phyloP scores from a whole-genome alignment of 2,888 invertebrate species.

The Perdita meconis region DNA sequence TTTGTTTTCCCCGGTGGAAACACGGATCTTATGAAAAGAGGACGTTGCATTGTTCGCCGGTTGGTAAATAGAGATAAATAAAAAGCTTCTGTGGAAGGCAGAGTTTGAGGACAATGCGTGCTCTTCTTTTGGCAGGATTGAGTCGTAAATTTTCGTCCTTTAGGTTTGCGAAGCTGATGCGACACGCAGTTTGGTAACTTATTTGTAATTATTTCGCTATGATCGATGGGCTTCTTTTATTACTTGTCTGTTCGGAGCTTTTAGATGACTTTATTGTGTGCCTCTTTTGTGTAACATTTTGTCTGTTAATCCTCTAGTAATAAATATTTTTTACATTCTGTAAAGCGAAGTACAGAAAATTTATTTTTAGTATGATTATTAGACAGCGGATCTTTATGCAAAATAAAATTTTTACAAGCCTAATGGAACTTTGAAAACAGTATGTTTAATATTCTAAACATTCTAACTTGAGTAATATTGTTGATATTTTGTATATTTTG shows the following conservation, averaged over 20 bases:
- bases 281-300: too few relatives aligned
- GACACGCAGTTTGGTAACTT: background rate
- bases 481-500: too few relatives aligned
- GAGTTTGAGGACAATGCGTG: background rate
- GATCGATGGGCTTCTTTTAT: background rate
- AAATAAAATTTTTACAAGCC: too few relatives aligned
- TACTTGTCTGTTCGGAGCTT: background rate
- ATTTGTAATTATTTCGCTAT: background rate
- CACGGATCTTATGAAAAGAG: background rate
- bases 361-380: too few relatives aligned
- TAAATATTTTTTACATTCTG: too few relatives aligned
- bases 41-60: conserved; percentile 16
- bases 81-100: conserved; percentile 1
- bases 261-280: background rate
- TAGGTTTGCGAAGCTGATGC: background rate
- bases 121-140: background rate
- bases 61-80: conserved; percentile 14
- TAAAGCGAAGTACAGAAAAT: too few relatives aligned
- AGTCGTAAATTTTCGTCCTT: conserved; percentile 25
- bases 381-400: too few relatives aligned
- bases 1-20: conserved; percentile 32
- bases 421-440: too few relatives aligned
- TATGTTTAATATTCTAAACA: too few relatives aligned
- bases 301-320: too few relatives aligned
- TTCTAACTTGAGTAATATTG: too few relatives aligned